A percentile compares a stretch with the other conserved stretches of the same genome.
These are phyloP conservation scores for Tarsius wallacei DNA, from an alignment of 2,797 vertebrate species.

Conservation along the genomic window DNA sequence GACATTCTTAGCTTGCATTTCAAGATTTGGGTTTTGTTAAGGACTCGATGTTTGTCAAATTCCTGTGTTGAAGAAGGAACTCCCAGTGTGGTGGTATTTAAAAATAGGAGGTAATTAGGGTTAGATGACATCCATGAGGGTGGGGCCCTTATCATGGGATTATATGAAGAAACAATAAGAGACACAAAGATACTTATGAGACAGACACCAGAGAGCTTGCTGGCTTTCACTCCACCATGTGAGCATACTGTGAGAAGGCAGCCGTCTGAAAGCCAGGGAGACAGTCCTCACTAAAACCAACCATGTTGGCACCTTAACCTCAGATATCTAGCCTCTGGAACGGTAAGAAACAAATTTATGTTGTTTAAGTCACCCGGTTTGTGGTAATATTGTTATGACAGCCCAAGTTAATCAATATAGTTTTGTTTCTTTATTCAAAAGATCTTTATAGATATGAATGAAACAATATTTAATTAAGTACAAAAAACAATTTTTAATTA, in stretches of 20 bases:
- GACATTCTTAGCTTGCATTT: neutral
- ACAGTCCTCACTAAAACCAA: neutral
- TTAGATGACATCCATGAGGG: neutral
- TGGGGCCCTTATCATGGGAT: neutral
- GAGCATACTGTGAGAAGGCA: neutral
- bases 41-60: neutral
- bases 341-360: neutral
- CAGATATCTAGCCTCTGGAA: neutral
- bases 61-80: neutral
- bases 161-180: neutral
- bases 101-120: neutral
- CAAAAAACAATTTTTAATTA: neutral
- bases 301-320: neutral
- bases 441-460: neutral
- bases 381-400: neutral
- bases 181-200: neutral
- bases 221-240: fast-evolving
- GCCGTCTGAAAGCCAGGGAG: neutral
- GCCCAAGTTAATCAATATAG: neutral
- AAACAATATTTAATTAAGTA: neutral
- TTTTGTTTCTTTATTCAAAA: neutral
- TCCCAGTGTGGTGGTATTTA: neutral
- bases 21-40: neutral
- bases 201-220: neutral
- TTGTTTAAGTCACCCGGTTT: neutral